Base-by-base conservation (phyloP, 2,888 invertebrate species). In the Drosophila siamana region DNA sequence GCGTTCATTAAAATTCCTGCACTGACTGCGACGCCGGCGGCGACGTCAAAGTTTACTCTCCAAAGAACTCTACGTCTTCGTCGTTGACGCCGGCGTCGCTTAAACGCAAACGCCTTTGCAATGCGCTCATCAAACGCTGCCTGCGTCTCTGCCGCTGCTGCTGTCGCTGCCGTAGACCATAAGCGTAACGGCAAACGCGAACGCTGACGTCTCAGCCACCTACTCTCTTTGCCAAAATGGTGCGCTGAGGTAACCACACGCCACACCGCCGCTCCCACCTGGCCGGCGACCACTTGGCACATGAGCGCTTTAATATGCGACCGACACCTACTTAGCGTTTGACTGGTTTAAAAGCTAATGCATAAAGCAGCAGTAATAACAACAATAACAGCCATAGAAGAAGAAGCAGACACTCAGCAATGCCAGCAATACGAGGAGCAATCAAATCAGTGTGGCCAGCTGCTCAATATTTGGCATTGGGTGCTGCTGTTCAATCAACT, bases 211-310 rank as follows among this genome's bases (percentile, higher is more conserved):
- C 60, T 54, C 62, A 57, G 70, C 84, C 86, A 71, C 85, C 85
- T 88, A 86, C 85, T 88, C 88, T 88, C 88, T 84, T 86, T 78
- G 81, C 88, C 87, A 84, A 88, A 86, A 84, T 84, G 85, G 88
- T 80, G 68, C 71, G 84, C 88, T 84, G 87, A 82, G 86, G 88
- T 88, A 88, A 88, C 84, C 85, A 80, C 69, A 80, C 57, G 68
- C 33, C 50, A 69, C 69, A 36, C 44, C 52, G 69, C 60, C 80
- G 75, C 82, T 77, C 72, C 70, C 77, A 76, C 73, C 69, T 57
- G 41, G 67, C 65, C 57, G 43, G 67, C 65, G 69, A 59, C 59
- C 70, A 61, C 61, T 55, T 61, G 52, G 59, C 70, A 61, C 57
- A 51, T 61, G 52, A 62, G 62, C 52, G 68, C 50, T 74, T 82